Evolutionary conservation across 64 coral and sea anemone genomes (phyloP).

Genomic region (Porites lutea): DNA sequence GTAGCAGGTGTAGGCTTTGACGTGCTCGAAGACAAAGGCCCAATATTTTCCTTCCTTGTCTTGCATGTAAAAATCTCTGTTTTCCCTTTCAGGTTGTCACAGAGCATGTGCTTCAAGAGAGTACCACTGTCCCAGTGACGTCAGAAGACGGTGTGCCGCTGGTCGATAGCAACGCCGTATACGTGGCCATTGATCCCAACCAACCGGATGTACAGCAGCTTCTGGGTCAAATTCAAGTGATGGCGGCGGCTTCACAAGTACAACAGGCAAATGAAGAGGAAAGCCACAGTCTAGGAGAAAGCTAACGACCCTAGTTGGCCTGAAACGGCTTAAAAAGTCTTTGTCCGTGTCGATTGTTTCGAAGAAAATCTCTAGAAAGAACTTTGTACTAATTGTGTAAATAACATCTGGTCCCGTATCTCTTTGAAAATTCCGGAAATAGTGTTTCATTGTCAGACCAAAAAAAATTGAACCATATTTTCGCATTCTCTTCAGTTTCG

Average conservation of each 20-base stretch:
- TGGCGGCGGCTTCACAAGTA: conserved; percentile 53
- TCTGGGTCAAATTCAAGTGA: conserved; percentile 87
- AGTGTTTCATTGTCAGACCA: too few species aligned
- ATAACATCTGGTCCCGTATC: too few species aligned
- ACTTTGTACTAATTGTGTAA: too few species aligned
- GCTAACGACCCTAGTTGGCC: neutral
- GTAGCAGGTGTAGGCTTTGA: too few species aligned
- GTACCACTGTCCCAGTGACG: conserved; percentile 51
- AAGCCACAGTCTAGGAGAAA: neutral
- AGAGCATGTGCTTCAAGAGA: conserved; percentile 57
- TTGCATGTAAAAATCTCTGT: neutral
- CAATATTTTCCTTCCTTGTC: too few species aligned
- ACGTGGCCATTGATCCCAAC: conserved; percentile 88
- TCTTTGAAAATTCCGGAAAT: too few species aligned
- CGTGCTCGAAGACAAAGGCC: too few species aligned
- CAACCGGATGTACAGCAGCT: conserved; percentile 86
- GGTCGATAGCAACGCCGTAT: conserved; percentile 58
- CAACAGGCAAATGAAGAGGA: conserved; percentile 14
- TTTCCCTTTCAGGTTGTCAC: neutral
- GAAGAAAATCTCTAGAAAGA: too few species aligned
- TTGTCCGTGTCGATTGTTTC: too few species aligned
- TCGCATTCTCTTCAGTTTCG: too few species aligned
- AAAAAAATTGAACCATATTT: too few species aligned
- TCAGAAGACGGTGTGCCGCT: conserved; percentile 50
- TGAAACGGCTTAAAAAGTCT: neutral